Evolutionary conservation across 2,797 vertebrate genomes (phyloP).

Genomic region (Chrysocyon brachyurus): DNA sequence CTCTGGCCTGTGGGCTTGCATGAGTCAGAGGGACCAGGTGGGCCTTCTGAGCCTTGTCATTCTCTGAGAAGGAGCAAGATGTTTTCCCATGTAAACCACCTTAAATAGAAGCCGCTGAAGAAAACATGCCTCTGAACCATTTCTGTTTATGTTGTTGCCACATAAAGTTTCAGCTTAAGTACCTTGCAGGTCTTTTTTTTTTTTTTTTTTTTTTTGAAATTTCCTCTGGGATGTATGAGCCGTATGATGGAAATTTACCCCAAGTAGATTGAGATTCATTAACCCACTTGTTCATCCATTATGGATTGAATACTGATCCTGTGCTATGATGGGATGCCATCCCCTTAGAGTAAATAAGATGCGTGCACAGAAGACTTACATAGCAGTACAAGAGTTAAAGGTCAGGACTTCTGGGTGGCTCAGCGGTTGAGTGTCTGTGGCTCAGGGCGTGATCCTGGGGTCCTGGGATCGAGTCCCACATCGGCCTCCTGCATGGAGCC

Average conservation of each 20-base stretch:
- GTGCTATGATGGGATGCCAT: neutral
- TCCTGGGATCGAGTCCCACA: too few relatives aligned
- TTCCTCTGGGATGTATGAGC: neutral
- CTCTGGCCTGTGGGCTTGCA: neutral
- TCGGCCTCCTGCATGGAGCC: too few relatives aligned
- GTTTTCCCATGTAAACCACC: neutral
- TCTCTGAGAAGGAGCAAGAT: neutral
- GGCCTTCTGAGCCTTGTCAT: accelerated
- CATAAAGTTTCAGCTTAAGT: neutral
- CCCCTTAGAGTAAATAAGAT: neutral
- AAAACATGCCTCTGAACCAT: neutral
- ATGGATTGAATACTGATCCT: neutral
- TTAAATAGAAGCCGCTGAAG: neutral
- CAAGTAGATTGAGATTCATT: neutral
- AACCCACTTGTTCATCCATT: neutral
- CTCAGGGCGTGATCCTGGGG: too few relatives aligned
- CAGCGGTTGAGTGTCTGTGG: too few relatives aligned
- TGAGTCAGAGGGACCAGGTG: neutral
- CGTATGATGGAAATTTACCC: conserved; percentile 22
- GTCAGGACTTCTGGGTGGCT: too few relatives aligned
- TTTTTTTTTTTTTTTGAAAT: neutral
- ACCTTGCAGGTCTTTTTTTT: neutral
- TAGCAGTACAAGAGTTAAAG: neutral
- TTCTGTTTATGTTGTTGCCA: neutral
- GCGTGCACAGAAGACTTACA: neutral